A percentile compares a stretch with the other conserved stretches of the same genome.
Evolutionary conservation across 2,797 vertebrate species (phyloP).

Genomic region (Ara ararauna): DNA sequence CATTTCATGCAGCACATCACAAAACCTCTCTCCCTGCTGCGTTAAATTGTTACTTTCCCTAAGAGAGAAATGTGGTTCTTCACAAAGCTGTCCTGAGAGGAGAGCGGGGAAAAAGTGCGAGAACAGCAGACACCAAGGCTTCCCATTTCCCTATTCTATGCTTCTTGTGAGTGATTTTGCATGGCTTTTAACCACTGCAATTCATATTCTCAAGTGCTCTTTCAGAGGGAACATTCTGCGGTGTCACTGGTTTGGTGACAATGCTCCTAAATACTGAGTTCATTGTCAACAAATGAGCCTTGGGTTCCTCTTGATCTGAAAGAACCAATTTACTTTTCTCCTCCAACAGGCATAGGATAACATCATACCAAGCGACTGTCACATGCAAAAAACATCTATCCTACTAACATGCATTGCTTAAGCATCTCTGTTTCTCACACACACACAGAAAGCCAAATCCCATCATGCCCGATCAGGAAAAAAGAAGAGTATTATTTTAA

Average conservation of each 20-base stretch:
- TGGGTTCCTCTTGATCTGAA: constrained; percentile 23
- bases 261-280: constrained; percentile 29
- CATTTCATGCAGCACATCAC: background rate
- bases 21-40: constrained; percentile 24
- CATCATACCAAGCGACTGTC: constrained; percentile 34
- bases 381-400: constrained; percentile 46
- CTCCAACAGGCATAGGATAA: background rate
- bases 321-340: constrained; percentile 19
- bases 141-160: background rate
- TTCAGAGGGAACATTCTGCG: constrained; percentile 25
- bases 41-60: constrained; percentile 28
- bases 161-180: background rate
- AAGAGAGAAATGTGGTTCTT: background rate
- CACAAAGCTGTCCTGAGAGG: background rate
- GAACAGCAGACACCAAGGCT: constrained; percentile 27
- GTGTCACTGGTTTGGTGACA: background rate
- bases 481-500: background rate
- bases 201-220: background rate
- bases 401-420: background rate
- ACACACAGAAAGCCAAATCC: background rate
- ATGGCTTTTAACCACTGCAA: background rate
- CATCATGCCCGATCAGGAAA: background rate
- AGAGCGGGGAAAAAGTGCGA: background rate
- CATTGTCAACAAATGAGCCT: constrained; percentile 37
- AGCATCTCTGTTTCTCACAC: background rate